Conservation (phyloP, 1,140 invertebrate genomes). For the Nasonia giraulti region DNA sequence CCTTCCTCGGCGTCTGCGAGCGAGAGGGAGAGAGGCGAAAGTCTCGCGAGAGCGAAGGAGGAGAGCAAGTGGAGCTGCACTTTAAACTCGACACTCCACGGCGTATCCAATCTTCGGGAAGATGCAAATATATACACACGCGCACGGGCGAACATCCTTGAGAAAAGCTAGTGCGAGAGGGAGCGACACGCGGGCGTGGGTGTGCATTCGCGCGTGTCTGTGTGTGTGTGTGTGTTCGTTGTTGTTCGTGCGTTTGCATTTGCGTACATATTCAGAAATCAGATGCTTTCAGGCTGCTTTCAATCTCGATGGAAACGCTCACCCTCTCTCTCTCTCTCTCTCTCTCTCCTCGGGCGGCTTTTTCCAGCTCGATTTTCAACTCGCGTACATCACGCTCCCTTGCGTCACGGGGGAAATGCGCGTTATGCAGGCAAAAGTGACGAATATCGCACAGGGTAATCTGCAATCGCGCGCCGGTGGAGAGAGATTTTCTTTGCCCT, state of each 20-base stretch:
- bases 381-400: no score
- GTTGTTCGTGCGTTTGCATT: conserved; percentile 53
- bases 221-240: conserved; percentile 31
- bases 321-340: conserved; percentile 39
- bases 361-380: conserved; percentile 38
- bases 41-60: conserved; percentile 12
- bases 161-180: neutral
- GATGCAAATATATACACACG: conserved; percentile 61
- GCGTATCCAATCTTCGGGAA: conserved; percentile 62
- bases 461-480: neutral
- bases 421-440: neutral
- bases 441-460: conserved; percentile 12
- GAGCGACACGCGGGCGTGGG: conserved; percentile 3
- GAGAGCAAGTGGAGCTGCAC: conserved; percentile 51
- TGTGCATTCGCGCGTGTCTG: conserved; percentile 52
- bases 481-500: neutral
- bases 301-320: conserved; percentile 55
- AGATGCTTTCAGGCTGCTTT: conserved; percentile 55
- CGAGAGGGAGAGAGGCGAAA: conserved; percentile 2
- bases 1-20: neutral
- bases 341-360: conserved; percentile 37
- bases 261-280: conserved; percentile 55
- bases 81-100: conserved; percentile 57
- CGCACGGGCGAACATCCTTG: neutral
- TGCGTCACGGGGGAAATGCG: neutral